Evolutionary conservation across 2,888 invertebrate species (phyloP), one percentile per base, ranked within the genome.

Genomic region (Synergus gifuensis): DNA sequence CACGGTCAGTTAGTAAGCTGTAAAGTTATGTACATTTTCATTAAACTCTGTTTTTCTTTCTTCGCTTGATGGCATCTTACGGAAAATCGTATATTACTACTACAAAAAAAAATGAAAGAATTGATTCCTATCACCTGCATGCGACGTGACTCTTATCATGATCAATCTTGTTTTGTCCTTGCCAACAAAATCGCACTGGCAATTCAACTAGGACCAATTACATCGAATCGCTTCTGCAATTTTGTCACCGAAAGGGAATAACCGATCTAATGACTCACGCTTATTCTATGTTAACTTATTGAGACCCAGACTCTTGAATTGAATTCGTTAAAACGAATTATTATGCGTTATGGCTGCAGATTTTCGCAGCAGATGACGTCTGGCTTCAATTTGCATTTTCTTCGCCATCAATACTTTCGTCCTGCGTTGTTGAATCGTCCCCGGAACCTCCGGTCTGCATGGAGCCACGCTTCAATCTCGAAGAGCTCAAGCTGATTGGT

Each of bases 371-470:
- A 76, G 60, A 80, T 76, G 79, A 76, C 28, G 78, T n/a, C 76
- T 82, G 64, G 78, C 78, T 85, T 92, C 93, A 94, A 88, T 94
- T 94, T 83, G 93, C 93, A 84, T 93, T 93, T 84, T 96, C 96
- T 88, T 96, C 96, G 89, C 95, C 96, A 92, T 96, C 96, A 92
- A 95, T 94, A 87, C 95, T 95, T 90, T 96, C 96, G 92, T 96
- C 95, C 92, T 96, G 96, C 86, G 95, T 95, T 90, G 95, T 94
- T 81, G 95, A 95, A 92, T 96, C 96, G 92, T 96, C 96, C 11
- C 96, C 96, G 66, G 95, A 95, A 85, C 95, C 95, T 84, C 94
- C 93, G 40, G 95, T 94, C 88, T 94, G 95, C 69, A 96, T 94
- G 5, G 96, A 96, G 54, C 95, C 94, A 79, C 96, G 94, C 93